Evolutionary conservation across 2,113 vertebrate species (phyloP).

Genomic region (Speoplatyrhinus poulsoni): DNA sequence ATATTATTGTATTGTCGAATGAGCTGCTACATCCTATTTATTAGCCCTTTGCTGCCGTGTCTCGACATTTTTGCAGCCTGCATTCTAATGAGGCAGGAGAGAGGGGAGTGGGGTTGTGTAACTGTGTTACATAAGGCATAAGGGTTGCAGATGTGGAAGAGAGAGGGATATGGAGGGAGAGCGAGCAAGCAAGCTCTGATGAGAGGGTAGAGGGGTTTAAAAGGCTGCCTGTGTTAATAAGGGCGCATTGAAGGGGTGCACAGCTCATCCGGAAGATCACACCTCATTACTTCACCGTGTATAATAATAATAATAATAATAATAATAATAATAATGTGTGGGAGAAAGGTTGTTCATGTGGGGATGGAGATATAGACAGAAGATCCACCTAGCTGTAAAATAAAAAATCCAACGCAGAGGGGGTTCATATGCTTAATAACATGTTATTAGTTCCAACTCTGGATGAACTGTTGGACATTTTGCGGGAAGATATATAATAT

Average conservation of each 20-base stretch:
- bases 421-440: constrained; percentile 65
- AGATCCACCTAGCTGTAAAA: constrained; percentile 54
- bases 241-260: constrained; percentile 51
- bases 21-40: constrained; percentile 44
- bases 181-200: constrained; percentile 15
- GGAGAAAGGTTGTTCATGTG: constrained; percentile 58
- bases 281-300: constrained; percentile 56
- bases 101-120: constrained; percentile 54
- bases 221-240: constrained; percentile 64
- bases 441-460: constrained; percentile 50
- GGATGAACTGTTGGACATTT: constrained; percentile 26
- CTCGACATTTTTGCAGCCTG: constrained; percentile 59
- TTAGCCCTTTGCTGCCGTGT: constrained; percentile 39
- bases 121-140: constrained; percentile 69
- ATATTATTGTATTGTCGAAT: constrained; percentile 28
- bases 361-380: constrained; percentile 22
- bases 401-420: constrained; percentile 53
- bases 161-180: background rate
- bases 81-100: constrained; percentile 64
- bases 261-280: constrained; percentile 47
- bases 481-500: constrained; percentile 13
- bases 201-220: constrained; percentile 35
- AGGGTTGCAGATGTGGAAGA: constrained; percentile 5
- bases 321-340: constrained; percentile 19
- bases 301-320: constrained; percentile 35